Percentiles rank a stretch among this genome's conserved stretches.
These are phyloP conservation scores for Tetraneura akinire DNA, from an alignment of 1,140 invertebrate species.

Conservation along the genomic window DNA sequence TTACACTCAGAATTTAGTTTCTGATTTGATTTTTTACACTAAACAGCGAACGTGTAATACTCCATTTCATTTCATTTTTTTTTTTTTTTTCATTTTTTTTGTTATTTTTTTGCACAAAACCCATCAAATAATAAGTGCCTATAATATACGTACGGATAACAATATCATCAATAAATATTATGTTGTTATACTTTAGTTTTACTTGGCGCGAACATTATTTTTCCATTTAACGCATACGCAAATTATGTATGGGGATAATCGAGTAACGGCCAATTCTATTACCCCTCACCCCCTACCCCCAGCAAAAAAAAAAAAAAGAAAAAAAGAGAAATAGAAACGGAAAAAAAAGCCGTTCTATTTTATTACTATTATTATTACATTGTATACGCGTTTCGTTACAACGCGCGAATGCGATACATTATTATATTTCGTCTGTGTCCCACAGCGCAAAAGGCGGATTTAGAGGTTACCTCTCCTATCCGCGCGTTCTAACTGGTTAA, in stretches of 20 bases:
- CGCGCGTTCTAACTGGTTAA: neutral
- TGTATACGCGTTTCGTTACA: neutral
- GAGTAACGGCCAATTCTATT: slow-evolving; percentile 8
- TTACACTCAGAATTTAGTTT: too few species aligned
- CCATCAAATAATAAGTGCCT: too few species aligned
- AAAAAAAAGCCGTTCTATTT: slow-evolving; percentile 1
- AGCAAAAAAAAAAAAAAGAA: neutral
- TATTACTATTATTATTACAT: slow-evolving; percentile 12
- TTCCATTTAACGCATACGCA: neutral
- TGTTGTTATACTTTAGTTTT: neutral
- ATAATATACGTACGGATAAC: too few species aligned
- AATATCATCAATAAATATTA: too few species aligned
- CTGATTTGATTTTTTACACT: too few species aligned
- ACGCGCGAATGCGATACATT: slow-evolving; percentile 20
- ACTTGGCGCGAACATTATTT: neutral
- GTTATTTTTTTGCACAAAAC: too few species aligned
- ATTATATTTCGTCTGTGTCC: slow-evolving; percentile 21
- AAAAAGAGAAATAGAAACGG: neutral
- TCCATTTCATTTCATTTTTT: too few species aligned
- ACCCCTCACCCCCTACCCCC: too few species aligned
- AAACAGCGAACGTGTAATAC: too few species aligned
- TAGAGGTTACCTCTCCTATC: neutral
- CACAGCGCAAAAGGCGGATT: slow-evolving; percentile 21
- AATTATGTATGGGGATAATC: neutral
- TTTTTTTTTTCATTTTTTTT: too few species aligned